These are phyloP conservation scores for Hyperopisus bebe DNA, from an alignment of 2,113 vertebrate genomes.

Conservation along the genomic window DNA sequence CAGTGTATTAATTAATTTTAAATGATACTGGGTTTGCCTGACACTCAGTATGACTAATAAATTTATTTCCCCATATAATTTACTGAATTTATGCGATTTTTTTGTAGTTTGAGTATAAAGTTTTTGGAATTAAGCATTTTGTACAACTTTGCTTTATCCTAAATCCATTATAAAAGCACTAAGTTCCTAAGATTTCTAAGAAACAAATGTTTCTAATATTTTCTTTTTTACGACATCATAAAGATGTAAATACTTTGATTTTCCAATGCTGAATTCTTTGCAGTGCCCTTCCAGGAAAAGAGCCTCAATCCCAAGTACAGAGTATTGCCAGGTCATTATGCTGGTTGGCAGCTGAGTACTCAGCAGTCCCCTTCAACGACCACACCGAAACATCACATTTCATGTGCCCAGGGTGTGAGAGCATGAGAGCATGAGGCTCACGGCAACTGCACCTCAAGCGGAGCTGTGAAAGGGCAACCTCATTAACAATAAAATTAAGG, in stretches of 20 bases:
- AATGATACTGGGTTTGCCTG: background rate
- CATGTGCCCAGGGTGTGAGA: background rate
- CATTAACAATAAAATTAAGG: slow-evolving; percentile 2
- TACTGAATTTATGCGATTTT: background rate
- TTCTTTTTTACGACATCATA: background rate
- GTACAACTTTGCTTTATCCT: background rate
- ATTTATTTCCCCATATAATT: background rate
- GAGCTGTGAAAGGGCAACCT: slow-evolving; percentile 2
- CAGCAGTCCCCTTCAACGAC: background rate
- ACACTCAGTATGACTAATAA: background rate
- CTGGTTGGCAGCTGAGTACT: background rate
- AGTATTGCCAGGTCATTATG: background rate
- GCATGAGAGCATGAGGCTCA: background rate
- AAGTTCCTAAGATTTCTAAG: background rate
- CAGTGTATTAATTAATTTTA: background rate
- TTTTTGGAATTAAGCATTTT: background rate
- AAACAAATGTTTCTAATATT: background rate
- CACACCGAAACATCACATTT: background rate
- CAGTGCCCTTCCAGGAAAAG: slow-evolving; percentile 7
- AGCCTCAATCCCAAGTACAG: background rate
- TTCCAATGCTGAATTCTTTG: background rate
- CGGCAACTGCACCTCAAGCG: background rate
- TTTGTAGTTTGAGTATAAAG: background rate
- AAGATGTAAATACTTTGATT: background rate
- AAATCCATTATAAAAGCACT: background rate